Evolutionary conservation across 2,113 vertebrate species (phyloP).

Genomic region (Vimba vimba): DNA sequence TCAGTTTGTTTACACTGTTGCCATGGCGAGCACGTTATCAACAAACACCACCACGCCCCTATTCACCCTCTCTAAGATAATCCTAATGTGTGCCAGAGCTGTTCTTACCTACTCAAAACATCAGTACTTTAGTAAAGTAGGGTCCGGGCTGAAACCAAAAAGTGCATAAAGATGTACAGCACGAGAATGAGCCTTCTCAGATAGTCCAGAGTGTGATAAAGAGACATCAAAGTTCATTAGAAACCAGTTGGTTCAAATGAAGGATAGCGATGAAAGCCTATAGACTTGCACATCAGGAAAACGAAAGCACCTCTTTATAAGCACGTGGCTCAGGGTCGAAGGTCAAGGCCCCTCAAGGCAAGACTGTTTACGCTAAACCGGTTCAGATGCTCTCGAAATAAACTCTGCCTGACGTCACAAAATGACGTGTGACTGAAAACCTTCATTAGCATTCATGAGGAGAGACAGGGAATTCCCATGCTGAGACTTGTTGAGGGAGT

Average conservation of each 20-base stretch:
- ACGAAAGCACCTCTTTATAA: neutral
- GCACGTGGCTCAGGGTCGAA: neutral
- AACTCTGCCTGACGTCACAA: neutral
- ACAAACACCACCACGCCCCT: neutral
- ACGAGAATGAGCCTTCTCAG: neutral
- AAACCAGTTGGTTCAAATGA: neutral
- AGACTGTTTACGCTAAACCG: neutral
- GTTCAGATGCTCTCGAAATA: neutral
- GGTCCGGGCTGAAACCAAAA: neutral
- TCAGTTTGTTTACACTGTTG: neutral
- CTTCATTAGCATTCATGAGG: neutral
- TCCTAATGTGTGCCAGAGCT: neutral
- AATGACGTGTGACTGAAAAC: neutral
- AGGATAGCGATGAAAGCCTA: neutral
- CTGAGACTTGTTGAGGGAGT: neutral
- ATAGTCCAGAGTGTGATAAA: neutral
- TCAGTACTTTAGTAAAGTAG: neutral
- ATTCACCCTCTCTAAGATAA: neutral
- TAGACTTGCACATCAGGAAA: neutral
- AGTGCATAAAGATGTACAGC: neutral
- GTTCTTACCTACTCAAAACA: neutral
- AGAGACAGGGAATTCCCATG: neutral
- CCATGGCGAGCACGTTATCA: neutral
- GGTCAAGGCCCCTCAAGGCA: neutral
- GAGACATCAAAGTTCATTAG: neutral